Evolutionary conservation across 2,797 vertebrate genomes (phyloP).

Genomic region (Catostomus latipinnis): DNA sequence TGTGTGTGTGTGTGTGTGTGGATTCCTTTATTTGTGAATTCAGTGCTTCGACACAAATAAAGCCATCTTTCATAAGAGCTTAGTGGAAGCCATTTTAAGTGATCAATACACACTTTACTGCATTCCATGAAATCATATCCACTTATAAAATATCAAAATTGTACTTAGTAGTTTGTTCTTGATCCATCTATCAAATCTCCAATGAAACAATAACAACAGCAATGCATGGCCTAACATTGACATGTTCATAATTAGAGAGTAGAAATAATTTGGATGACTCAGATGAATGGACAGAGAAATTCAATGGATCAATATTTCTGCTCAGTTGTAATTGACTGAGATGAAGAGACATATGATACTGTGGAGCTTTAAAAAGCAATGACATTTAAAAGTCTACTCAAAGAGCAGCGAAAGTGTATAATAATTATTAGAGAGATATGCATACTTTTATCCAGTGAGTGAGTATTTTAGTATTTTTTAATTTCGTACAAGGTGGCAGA

Average conservation of each 20-base stretch:
- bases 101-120: background rate
- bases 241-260: constrained; percentile 14
- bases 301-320: constrained; percentile 51
- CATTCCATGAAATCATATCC: no score
- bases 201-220: background rate
- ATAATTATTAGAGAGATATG: constrained; percentile 15
- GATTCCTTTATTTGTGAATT: background rate
- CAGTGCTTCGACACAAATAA: constrained; percentile 2
- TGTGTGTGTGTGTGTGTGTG: no score
- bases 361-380: constrained; percentile 40
- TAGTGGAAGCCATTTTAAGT: background rate
- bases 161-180: background rate
- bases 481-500: background rate
- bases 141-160: background rate
- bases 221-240: no score
- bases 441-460: constrained; percentile 15
- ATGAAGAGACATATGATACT: constrained; percentile 24
- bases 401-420: constrained; percentile 28
- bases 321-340: constrained; percentile 53
- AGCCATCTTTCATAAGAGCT: background rate
- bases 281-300: constrained; percentile 46
- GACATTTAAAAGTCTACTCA: constrained; percentile 42
- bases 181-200: background rate
- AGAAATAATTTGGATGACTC: constrained; percentile 22
- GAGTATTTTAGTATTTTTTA: constrained; percentile 21